A percentile compares a stretch with the other conserved stretches of the same genome.
Evolutionary conservation across 2,797 vertebrate species (phyloP).

Genomic region (Myoxocephalus aenaeus): DNA sequence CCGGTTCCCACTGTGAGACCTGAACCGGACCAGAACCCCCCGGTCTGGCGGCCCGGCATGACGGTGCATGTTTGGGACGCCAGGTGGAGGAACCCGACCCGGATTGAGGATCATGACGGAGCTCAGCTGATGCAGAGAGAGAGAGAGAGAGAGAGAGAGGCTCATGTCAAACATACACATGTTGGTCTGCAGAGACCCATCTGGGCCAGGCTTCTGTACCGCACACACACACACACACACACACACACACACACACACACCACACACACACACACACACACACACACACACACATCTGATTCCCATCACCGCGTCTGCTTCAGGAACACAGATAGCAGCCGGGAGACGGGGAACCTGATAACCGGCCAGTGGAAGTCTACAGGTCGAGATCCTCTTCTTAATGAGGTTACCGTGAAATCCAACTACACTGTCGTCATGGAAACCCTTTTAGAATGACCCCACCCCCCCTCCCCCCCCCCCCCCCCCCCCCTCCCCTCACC

Average conservation of each 20-base stretch:
- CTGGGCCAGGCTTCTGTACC: conserved; percentile 36
- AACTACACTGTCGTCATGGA: conserved; percentile 6
- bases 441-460: neutral
- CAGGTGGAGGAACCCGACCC: conserved; percentile 68
- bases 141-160: neutral
- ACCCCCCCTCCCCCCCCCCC: too few species aligned
- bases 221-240: too few species aligned
- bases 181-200: conserved; percentile 23
- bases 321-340: conserved; percentile 35
- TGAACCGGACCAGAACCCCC: conserved; percentile 6
- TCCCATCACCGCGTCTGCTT: conserved; percentile 41
- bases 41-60: conserved; percentile 21
- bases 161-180: conserved; percentile 31
- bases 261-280: too few species aligned
- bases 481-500: too few species aligned
- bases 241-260: too few species aligned
- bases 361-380: neutral
- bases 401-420: neutral
- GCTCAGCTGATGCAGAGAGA: conserved; percentile 44
- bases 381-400: neutral
- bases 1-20: neutral
- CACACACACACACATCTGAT: conserved; percentile 29
- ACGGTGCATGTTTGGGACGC: conserved; percentile 57
- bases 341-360: conserved; percentile 19
- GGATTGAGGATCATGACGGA: conserved; percentile 42